These are phyloP conservation scores for Actenoides hombroni DNA, from an alignment of 2,113 vertebrate species.

Conservation along the genomic window DNA sequence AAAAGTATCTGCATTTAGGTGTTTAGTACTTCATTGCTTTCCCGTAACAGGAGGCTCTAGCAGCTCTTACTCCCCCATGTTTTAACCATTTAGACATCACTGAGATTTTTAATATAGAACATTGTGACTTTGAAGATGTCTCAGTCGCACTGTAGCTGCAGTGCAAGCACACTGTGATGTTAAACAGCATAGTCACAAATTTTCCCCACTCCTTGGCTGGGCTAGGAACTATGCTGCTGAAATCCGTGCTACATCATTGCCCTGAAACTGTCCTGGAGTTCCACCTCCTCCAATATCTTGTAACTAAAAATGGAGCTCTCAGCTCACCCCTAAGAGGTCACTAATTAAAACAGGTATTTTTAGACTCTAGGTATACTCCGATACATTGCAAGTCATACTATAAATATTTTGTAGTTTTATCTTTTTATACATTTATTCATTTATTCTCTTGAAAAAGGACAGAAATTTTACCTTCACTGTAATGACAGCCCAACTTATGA, in stretches of 20 bases:
- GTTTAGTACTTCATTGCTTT: not conserved
- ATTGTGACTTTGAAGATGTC: not conserved
- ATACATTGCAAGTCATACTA: not conserved
- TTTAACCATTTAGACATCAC: not conserved
- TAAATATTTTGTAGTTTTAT: conserved; percentile 19
- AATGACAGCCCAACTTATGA: not conserved
- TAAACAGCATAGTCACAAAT: not conserved
- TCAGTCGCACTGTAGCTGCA: not conserved
- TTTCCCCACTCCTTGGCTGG: not conserved
- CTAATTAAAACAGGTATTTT: conserved; percentile 58
- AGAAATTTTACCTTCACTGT: not conserved
- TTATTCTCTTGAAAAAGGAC: not conserved
- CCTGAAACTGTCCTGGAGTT: conserved; percentile 13
- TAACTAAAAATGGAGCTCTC: conserved; percentile 40
- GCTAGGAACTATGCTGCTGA: not conserved
- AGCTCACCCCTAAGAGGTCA: not conserved
- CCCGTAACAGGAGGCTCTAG: not conserved
- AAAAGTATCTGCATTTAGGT: not conserved
- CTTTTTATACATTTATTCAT: not conserved
- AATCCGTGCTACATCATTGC: not conserved
- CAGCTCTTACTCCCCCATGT: not conserved
- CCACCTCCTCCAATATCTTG: not conserved
- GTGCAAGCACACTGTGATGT: not conserved
- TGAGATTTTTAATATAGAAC: not conserved
- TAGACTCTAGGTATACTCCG: conserved; percentile 13